These are phyloP conservation scores for Leptosomus discolor DNA, from an alignment of 2,113 vertebrate genomes.

Conservation along the genomic window DNA sequence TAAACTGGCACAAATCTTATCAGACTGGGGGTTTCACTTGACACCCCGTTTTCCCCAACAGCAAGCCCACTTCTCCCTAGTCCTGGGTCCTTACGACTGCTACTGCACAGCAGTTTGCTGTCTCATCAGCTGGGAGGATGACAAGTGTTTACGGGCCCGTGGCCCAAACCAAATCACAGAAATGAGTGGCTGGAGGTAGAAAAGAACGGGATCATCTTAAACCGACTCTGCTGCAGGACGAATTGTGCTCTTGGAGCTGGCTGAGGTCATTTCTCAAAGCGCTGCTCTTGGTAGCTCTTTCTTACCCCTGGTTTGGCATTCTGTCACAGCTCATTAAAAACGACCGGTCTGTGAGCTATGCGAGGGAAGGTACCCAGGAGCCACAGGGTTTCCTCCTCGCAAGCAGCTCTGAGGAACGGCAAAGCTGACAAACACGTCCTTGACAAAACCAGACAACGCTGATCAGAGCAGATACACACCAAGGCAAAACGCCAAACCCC, in stretches of 20 bases:
- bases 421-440: not conserved
- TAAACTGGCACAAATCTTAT: not conserved
- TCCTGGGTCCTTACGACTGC: not conserved
- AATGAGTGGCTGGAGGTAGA: not conserved
- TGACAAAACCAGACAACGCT: slow-evolving; percentile 6
- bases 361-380: not conserved
- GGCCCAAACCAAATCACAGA: not conserved
- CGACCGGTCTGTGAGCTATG: not conserved
- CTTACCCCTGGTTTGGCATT: not conserved
- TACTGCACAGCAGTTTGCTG: not conserved
- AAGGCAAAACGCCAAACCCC: slow-evolving; percentile 1
- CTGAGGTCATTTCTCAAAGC: not conserved
- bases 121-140: not conserved
- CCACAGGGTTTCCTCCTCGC: not conserved
- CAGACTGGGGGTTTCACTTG: not conserved
- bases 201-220: not conserved
- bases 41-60: not conserved
- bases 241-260: not conserved
- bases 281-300: not conserved
- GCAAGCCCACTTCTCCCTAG: not conserved
- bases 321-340: slow-evolving; percentile 10
- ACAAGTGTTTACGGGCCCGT: not conserved
- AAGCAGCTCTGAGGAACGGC: not conserved
- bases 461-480: not conserved
- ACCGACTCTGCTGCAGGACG: not conserved